These are phyloP conservation scores for Odontamblyopus rebecca DNA, from an alignment of 2,797 vertebrate genomes.

Conservation along the genomic window DNA sequence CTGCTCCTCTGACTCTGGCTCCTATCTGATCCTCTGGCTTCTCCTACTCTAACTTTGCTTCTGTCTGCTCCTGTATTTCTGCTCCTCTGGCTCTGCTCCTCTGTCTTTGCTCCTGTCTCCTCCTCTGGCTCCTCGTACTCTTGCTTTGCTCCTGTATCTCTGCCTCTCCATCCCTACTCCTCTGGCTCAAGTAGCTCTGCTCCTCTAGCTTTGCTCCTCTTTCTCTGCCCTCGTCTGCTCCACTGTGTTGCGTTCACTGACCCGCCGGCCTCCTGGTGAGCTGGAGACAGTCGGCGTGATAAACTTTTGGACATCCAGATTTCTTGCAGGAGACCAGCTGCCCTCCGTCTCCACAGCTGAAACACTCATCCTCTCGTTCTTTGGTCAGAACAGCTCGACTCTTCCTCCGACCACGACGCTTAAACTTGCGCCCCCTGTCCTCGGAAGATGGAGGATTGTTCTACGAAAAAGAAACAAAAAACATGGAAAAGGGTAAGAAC, in stretches of 20 bases:
- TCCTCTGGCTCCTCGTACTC: too few species aligned
- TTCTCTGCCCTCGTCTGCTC: not conserved
- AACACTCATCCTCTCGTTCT: conserved; percentile 96
- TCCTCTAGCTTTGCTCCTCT: not conserved
- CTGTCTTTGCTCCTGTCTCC: too few species aligned
- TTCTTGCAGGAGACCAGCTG: conserved; percentile 98
- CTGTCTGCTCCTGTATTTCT: too few species aligned
- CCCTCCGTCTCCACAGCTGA: conserved; percentile 95
- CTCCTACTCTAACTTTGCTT: too few species aligned
- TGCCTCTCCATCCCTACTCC: too few species aligned
- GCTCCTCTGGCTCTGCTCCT: too few species aligned
- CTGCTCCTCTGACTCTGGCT: not conserved
- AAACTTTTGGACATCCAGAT: conserved; percentile 95
- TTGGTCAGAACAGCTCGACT: conserved; percentile 88
- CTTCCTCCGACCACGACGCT: conserved; percentile 85
- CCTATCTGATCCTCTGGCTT: too few species aligned
- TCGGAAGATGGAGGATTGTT: conserved; percentile 87
- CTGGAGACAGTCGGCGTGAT: conserved; percentile 97
- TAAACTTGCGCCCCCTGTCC: conserved; percentile 86
- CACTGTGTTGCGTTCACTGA: conserved; percentile 41
- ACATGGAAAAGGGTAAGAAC: too few species aligned
- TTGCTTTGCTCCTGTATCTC: too few species aligned
- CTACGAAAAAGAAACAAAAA: conserved; percentile 56
- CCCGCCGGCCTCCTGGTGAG: conserved; percentile 96
- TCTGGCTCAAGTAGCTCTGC: not conserved